phyloP scores from a whole-genome alignment of 1,140 invertebrate species.

The Drosophila mayri region DNA sequence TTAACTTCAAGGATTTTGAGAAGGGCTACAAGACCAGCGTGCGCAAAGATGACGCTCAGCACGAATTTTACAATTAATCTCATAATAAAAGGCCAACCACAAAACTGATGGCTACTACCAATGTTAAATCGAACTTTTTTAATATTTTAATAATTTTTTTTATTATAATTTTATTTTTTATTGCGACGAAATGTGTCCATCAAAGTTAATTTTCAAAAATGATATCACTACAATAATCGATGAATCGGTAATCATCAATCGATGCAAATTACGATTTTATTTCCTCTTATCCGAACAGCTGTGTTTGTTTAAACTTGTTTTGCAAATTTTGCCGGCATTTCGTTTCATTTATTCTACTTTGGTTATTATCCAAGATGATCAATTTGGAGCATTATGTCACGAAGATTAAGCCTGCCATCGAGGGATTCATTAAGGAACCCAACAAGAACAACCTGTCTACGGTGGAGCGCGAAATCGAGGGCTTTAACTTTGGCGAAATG shows the following conservation, averaged over 20 bases:
- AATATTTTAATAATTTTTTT: not conserved
- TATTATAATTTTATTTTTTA: not conserved
- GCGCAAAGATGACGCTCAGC: conserved; percentile 99
- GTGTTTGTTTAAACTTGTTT: conserved; percentile 38
- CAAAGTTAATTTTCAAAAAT: not conserved
- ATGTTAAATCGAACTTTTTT: not conserved
- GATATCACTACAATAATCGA: not conserved
- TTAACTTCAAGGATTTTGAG: conserved; percentile 99
- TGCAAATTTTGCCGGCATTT: conserved; percentile 24
- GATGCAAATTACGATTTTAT: not conserved
- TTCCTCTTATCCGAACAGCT: conserved; percentile 31
- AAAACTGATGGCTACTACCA: not conserved
- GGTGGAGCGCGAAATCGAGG: conserved; percentile 61
- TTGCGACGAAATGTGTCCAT: too few relatives aligned
- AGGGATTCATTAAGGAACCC: conserved; percentile 67
- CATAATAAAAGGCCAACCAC: not conserved
- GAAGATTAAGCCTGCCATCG: conserved; percentile 84
- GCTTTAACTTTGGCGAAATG: conserved; percentile 72
- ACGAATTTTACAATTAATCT: conserved; percentile 99
- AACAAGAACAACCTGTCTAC: conserved; percentile 50
- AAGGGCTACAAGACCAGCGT: conserved; percentile 99
- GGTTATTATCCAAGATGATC: conserved; percentile 49
- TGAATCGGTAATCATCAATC: not conserved
- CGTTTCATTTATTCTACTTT: conserved; percentile 6
- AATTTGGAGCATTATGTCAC: conserved; percentile 73